These are phyloP conservation scores for Eriocheir sinensis DNA, from an alignment of 1,140 invertebrate species.

Conservation along the genomic window DNA sequence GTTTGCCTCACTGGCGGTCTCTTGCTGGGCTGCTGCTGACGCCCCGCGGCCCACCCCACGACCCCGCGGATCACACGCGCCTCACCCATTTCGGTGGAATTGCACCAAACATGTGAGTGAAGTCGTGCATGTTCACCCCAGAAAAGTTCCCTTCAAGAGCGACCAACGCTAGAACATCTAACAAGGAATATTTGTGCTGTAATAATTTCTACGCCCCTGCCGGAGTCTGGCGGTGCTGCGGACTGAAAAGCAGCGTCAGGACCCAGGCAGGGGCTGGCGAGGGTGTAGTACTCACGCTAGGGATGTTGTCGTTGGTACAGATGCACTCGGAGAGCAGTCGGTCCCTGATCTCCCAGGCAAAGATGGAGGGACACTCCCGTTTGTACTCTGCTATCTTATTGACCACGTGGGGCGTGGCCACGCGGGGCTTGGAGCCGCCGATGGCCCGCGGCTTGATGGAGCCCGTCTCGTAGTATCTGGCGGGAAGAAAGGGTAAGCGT, in stretches of 20 bases:
- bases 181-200: not conserved
- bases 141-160: not conserved
- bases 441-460: constrained; percentile 97
- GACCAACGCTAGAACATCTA: not conserved
- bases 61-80: not conserved
- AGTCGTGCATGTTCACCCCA: not conserved
- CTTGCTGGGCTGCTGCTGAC: not conserved
- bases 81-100: not conserved
- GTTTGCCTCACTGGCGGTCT: too few species aligned
- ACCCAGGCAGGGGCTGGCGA: not conserved
- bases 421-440: constrained; percentile 96
- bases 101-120: not conserved
- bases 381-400: constrained; percentile 98
- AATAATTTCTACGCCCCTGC: not conserved
- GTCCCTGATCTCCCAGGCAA: constrained; percentile 99
- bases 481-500: constrained; percentile 79
- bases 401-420: constrained; percentile 96
- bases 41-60: not conserved
- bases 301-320: constrained; percentile 99
- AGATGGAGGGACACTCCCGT: constrained; percentile 97
- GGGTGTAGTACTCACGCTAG: constrained; percentile 93
- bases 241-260: not conserved
- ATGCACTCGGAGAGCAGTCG: constrained; percentile 97
- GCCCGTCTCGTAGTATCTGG: constrained; percentile 98
- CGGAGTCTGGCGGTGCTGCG: not conserved